Evolutionary conservation across 1,140 invertebrate species (phyloP), one percentile per base, ranked within the genome.

Genomic region (Pogonomyrmex barbatus): DNA sequence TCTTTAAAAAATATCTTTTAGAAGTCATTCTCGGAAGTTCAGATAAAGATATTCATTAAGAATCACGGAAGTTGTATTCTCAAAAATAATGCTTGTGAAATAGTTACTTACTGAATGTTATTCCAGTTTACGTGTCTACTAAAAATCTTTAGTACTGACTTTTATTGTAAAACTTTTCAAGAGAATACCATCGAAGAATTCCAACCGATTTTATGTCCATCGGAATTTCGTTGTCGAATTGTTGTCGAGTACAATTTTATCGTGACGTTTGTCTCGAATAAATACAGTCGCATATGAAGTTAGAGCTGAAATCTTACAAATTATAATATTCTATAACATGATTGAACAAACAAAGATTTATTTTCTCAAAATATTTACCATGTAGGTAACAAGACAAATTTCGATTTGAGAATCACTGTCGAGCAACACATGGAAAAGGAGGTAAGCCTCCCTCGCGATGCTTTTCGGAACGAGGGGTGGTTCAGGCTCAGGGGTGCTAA

Each of bases 381-480:
- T 17, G 33, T 1, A 14, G 1, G 5, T 65, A 10, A 45, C 14
- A 12, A 42, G 8, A 39, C 24, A 24, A 24, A 67, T 68, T 1
- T 42, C 36, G 12, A 36, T 52, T 79, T 79, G 60, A 54, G 62
- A 79, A 56, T 47, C 77, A 30, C 77, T 79, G 62, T 45, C 36
- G 36, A 54, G 47, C n/a, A 68, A 10, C n/a, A 24, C 63, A 63
- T 77, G 62, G 36, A n/a, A 8, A 30, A 68, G 77, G 9, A 79
- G 87, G 81, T 24, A 77, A 45, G 14, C 71, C 89, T 62, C 50
- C 70, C 77, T 73, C 24, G 45, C 36, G 65, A 47, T 17, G n/a
- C 60, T 54, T 88, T 67, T 65, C 45, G 56, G 47, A 2, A n/a
- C 45, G 73, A 78, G 62, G 68, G 85, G 60, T 45, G 39, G 63